Conservation (phyloP, 2,888 invertebrate genomes). For the Resseliella maxima region DNA sequence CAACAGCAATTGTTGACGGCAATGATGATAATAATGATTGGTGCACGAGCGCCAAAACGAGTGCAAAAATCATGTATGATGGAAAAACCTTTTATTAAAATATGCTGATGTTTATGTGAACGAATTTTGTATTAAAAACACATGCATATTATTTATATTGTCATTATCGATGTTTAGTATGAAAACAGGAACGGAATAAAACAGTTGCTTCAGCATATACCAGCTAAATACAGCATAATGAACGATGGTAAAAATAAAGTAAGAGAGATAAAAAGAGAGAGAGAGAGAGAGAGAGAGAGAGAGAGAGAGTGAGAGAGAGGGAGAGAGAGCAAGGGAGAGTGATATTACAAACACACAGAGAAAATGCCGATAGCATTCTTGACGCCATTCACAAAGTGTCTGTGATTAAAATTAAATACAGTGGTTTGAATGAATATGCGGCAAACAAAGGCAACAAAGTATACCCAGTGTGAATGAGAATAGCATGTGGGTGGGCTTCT, state of each 20-base stretch:
- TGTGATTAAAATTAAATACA: slow-evolving; percentile 53
- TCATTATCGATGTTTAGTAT: slow-evolving; percentile 31
- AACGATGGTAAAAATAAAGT: too few species aligned
- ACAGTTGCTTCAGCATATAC: not conserved
- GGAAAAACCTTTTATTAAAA: slow-evolving; percentile 22
- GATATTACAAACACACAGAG: not conserved
- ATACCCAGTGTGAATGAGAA: not conserved
- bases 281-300: not conserved
- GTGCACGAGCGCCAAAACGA: not conserved
- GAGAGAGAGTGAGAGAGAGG: not conserved
- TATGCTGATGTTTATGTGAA: slow-evolving; percentile 42
- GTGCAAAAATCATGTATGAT: not conserved
- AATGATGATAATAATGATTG: not conserved
- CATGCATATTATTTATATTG: slow-evolving; percentile 50
- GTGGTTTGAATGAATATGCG: slow-evolving; percentile 26
- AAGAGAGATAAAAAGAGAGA: not conserved
- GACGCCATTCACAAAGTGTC: slow-evolving; percentile 42
- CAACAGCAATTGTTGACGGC: not conserved
- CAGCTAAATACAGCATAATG: too few species aligned
- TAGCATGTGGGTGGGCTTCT: slow-evolving; percentile 42
- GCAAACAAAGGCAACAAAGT: not conserved
- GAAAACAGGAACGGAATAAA: slow-evolving; percentile 11
- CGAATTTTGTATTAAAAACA: slow-evolving; percentile 10
- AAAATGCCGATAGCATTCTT: slow-evolving; percentile 31
- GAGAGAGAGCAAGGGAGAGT: not conserved